These are phyloP conservation scores for Capra hircus DNA, from an alignment of 2,113 vertebrate species.

Conservation along the genomic window DNA sequence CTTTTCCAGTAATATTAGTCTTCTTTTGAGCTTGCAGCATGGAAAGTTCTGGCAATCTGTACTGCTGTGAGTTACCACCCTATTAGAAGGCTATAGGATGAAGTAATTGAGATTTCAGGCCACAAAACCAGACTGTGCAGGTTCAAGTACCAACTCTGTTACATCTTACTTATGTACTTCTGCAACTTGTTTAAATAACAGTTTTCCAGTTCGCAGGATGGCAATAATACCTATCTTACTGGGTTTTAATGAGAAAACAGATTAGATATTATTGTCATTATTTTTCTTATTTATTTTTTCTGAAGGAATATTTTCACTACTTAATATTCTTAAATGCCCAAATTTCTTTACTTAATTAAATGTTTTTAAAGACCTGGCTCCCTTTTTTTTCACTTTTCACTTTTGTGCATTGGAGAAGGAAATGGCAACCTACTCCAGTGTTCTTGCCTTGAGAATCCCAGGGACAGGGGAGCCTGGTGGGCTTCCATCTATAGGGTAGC, in stretches of 20 bases:
- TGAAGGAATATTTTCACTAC: neutral
- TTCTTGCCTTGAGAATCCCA: too few relatives aligned
- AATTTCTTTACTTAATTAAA: constrained; percentile 10
- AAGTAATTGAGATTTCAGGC: neutral
- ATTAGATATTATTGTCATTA: neutral
- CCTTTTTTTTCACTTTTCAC: neutral
- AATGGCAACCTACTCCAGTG: too few relatives aligned
- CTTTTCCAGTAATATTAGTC: neutral
- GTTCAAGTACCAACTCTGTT: neutral
- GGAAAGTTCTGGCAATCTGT: neutral
- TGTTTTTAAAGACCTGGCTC: neutral
- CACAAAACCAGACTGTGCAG: neutral
- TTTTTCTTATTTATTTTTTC: neutral
- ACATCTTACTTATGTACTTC: neutral
- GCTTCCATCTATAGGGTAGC: too few relatives aligned
- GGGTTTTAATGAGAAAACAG: neutral
- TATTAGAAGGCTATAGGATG: neutral
- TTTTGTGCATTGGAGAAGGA: too few relatives aligned
- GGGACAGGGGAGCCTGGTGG: too few relatives aligned
- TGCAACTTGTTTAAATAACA: neutral
- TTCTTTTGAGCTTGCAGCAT: neutral
- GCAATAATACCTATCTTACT: neutral
- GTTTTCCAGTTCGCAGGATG: neutral
- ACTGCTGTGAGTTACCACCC: neutral
- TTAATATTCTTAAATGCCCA: neutral